Conservation (phyloP, 2,113 vertebrate genomes). For the Hiodon alosoides region DNA sequence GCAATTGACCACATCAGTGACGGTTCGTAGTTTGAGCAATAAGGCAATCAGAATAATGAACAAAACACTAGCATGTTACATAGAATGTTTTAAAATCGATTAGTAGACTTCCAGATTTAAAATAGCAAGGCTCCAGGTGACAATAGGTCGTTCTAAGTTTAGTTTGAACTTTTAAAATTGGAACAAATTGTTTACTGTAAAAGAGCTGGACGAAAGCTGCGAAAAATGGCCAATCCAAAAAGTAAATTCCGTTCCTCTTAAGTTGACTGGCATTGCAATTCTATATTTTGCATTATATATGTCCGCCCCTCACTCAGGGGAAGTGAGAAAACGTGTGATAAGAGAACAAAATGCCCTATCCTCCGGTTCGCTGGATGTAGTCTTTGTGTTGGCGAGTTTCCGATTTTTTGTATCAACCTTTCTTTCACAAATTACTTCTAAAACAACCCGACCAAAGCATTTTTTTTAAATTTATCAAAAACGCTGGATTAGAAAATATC, state of each 20-base stretch:
- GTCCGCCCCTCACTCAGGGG: not conserved
- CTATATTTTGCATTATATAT: conserved; percentile 8
- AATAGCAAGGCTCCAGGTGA: too few species aligned
- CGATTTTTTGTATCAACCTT: not conserved
- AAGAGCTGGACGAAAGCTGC: too few species aligned
- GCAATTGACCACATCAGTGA: conserved; percentile 50
- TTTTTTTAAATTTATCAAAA: not conserved
- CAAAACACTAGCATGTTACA: not conserved
- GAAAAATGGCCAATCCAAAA: not conserved
- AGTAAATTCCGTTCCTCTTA: too few species aligned
- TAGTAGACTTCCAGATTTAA: too few species aligned
- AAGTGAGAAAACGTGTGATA: conserved; percentile 5
- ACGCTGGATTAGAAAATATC: not conserved
- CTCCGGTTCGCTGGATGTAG: not conserved
- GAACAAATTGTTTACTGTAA: too few species aligned
- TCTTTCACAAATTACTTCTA: too few species aligned
- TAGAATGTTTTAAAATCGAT: too few species aligned
- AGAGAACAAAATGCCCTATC: not conserved
- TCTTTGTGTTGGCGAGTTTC: conserved; percentile 4
- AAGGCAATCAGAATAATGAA: not conserved
- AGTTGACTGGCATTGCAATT: not conserved
- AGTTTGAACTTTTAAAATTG: too few species aligned
- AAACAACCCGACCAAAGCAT: too few species aligned
- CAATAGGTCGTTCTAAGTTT: too few species aligned
- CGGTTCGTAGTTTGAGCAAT: conserved; percentile 26